Percentiles rank a stretch among this genome's conserved stretches.
phyloP scores from a whole-genome alignment of 2,888 invertebrate genomes.

The Polia nebulosa region DNA sequence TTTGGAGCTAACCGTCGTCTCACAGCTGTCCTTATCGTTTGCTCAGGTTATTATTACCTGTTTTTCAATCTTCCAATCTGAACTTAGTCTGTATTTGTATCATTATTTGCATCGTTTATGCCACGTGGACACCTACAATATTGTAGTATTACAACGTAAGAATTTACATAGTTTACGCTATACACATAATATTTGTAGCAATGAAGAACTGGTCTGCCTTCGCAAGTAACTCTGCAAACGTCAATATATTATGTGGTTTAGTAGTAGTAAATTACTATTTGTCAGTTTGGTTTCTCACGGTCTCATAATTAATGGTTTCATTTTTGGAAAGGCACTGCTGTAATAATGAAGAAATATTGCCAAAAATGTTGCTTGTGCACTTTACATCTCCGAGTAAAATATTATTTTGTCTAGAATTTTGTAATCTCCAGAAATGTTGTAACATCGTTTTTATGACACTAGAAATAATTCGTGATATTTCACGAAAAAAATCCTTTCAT shows the following conservation, averaged over 20 bases:
- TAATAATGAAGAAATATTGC: slow-evolving; percentile 24
- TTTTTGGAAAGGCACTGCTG: slow-evolving; percentile 32
- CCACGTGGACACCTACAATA: slow-evolving; percentile 51
- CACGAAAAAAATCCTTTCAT: not conserved
- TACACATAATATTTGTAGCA: slow-evolving; percentile 28
- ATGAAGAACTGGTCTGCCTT: slow-evolving; percentile 54
- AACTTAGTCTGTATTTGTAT: slow-evolving; percentile 19
- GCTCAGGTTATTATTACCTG: slow-evolving; percentile 24
- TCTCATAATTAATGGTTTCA: slow-evolving; percentile 42
- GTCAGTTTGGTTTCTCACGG: slow-evolving; percentile 45
- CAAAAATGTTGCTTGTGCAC: not conserved
- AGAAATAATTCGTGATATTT: not conserved
- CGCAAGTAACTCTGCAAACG: slow-evolving; percentile 21
- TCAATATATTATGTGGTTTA: slow-evolving; percentile 43
- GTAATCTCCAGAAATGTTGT: not conserved
- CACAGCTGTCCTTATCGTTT: slow-evolving; percentile 16
- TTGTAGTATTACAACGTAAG: slow-evolving; percentile 31
- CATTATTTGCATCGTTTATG: slow-evolving; percentile 39
- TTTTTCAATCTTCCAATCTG: slow-evolving; percentile 22
- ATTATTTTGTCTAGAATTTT: not conserved
- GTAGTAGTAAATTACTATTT: slow-evolving; percentile 39
- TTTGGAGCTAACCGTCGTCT: slow-evolving; percentile 20
- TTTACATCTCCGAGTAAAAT: not conserved
- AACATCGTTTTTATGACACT: not conserved
- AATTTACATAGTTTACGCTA: slow-evolving; percentile 51